Base-by-base conservation (phyloP, 2,797 vertebrate genomes). In the Poeciliopsis presidionis region DNA sequence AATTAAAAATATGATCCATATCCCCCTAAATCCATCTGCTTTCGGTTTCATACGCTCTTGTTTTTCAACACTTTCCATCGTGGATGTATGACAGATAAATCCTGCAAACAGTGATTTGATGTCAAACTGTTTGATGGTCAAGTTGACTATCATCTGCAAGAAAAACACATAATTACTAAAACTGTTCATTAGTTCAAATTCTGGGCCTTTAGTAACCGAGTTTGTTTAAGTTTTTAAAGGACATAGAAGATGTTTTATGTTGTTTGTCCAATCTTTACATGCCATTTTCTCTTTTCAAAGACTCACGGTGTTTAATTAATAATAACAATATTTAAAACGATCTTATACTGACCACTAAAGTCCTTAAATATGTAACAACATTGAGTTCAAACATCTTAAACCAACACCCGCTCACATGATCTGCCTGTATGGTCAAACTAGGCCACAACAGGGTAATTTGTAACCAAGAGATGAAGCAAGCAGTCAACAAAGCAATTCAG, bases 401-500 rank as follows among this genome's bases (percentile, higher is more conserved):
- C 1, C 22, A 43, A 69, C 39, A 69, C 1, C 4, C 65, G 25
- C 72, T 49, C 75, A 86, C 69, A 73, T 33, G 71, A 20, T 59
- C 84, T 85, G 49, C 76, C 33, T 41, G 79, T 22, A 59, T 81
- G 82, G 76, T 78, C 80, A 84, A 85, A 81, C 81, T 86, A 84
- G 87, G 89, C 70, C 86, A 87, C 57, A 25, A 41, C 70, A 73
- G 82, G 77, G 74, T 84, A 25, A 90, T 88, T 73, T 82, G 79
- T 83, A 90, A 91, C 90, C 84, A 81, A 78, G 76, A 84, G 83
- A 84, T 80, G 79, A 88, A 84, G 89, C 81, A 86, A 84, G 55
- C 41, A 65, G 74, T 49, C 76, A 83, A 80, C 78, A 80, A 39
- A 69, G 7, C 77, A 36, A 74, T 30, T 28, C 41, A 28, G 20